Percentiles rank a stretch among this genome's conserved stretches.
phyloP scores from a whole-genome alignment of 1,140 invertebrate genomes.

The Drosophila chauvacae region DNA sequence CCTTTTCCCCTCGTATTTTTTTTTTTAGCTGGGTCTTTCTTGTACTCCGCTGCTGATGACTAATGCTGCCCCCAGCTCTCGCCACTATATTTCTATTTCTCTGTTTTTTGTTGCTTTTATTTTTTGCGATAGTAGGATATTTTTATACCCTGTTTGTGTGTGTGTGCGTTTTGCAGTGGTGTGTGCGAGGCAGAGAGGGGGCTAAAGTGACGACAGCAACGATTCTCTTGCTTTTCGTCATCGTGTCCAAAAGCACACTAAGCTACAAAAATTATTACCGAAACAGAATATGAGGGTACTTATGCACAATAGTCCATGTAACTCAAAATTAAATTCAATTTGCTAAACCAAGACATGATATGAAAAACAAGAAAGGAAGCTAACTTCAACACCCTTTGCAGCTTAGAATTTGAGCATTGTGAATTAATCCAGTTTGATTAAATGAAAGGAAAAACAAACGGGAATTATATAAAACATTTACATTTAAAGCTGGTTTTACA shows the following conservation, averaged over 20 bases:
- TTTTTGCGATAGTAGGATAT: constrained; percentile 51
- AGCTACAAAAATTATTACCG: constrained; percentile 7
- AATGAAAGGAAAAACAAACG: no score
- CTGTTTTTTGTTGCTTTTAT: background rate
- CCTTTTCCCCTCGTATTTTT: constrained; percentile 22
- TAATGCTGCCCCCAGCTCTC: constrained; percentile 25
- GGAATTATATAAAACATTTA: no score
- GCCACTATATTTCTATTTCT: constrained; percentile 13
- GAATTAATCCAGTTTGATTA: no score
- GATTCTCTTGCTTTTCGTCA: constrained; percentile 42
- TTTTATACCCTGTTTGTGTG: constrained; percentile 32
- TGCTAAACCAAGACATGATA: no score
- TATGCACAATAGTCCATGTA: background rate
- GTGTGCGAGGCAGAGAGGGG: constrained; percentile 19
- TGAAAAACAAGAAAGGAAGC: no score
- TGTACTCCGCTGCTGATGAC: constrained; percentile 30
- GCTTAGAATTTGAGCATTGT: no score
- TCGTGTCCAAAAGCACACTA: constrained; percentile 16
- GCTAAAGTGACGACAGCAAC: constrained; percentile 42
- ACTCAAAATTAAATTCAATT: no score
- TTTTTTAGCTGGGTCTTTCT: constrained; percentile 22
- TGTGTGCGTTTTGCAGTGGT: background rate
- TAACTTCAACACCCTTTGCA: no score
- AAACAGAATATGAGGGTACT: background rate
- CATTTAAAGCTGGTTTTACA: no score